Evolutionary conservation across 2,888 invertebrate species (phyloP), one percentile per base, ranked within the genome.

Genomic region (Heliconius ismenius): DNA sequence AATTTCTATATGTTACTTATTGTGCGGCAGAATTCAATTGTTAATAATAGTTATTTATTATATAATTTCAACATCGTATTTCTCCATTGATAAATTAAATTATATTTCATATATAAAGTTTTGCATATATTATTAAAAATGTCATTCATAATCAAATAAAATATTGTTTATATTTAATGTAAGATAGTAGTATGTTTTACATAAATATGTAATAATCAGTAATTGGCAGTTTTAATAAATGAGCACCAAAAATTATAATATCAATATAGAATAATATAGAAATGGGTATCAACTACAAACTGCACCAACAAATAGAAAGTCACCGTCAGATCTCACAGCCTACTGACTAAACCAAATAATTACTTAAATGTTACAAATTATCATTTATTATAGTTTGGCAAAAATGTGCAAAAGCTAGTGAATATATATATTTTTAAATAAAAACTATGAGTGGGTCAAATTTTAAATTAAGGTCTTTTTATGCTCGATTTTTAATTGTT

Each of bases 311-410:
- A 64, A 64, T 10, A 32, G 63, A 64, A 28, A 10, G 24, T 28
- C 49, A 68, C 24, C 67, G 9, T 26, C 15, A 68, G 26, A 64
- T 64, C 63, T 70, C 58, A 58, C 58, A 70, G 70, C 70, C 70
- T 70, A 70, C 32, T 58, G 70, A 70, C 58, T 70, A 32, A 70
- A 54, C 18, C n/a, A 54, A 70, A 32, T 4, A 9, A 7, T 70
- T 24, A 54, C 11, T 54, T n/a, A 54, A 65, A 21, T 62, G 39
- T 73, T 67, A 67, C 21, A 26, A 74, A 58, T 67, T 18, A 68
- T 6, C 15, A 28, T 13, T 54, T 11, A 70, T 28, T 28, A 54
- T 58, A 58, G 7, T 32, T 9, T 58, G 15, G 70, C 36, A 70
- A 32, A 67, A 70, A 28, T 58, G 36, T 58, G 32, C 36, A 15